Percentiles rank a stretch among this genome's conserved stretches.
Conservation (phyloP, 1,140 invertebrate genomes). For the Temnothorax curvispinosus region DNA sequence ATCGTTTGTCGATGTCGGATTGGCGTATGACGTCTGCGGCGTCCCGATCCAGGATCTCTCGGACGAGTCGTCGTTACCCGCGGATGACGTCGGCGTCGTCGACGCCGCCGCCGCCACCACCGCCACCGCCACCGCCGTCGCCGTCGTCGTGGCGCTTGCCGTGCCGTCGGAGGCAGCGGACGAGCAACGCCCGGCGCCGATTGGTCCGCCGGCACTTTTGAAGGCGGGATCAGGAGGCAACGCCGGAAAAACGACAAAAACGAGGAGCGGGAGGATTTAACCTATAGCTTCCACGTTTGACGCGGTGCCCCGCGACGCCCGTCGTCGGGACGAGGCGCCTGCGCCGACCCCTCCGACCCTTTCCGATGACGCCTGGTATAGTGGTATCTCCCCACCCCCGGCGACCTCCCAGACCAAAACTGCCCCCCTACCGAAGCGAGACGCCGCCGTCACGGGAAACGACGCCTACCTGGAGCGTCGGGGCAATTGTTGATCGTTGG, state of each 20-base stretch:
- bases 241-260: conserved; percentile 85
- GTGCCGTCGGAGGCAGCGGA: conserved; percentile 57
- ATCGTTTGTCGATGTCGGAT: conserved; percentile 53
- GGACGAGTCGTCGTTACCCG: conserved; percentile 45
- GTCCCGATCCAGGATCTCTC: conserved; percentile 41
- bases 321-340: conserved; percentile 73
- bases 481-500: conserved; percentile 82
- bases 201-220: conserved; percentile 84
- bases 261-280: conserved; percentile 84
- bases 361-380: conserved; percentile 61
- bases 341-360: conserved; percentile 68
- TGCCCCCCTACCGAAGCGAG: conserved; percentile 40
- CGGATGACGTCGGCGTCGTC: conserved; percentile 66
- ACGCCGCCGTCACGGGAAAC: conserved; percentile 56
- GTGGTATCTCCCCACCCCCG: conserved; percentile 61
- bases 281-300: conserved; percentile 86
- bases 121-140: conserved; percentile 41
- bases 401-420: conserved; percentile 27
- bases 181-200: conserved; percentile 74
- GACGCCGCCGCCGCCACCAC: conserved; percentile 23
- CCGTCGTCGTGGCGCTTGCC: conserved; percentile 45
- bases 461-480: conserved; percentile 69
- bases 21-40: conserved; percentile 53
- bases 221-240: conserved; percentile 86
- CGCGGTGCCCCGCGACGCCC: conserved; percentile 71